Evolutionary conservation across 2,113 vertebrate species (phyloP).

Genomic region (Rafetus swinhoei): DNA sequence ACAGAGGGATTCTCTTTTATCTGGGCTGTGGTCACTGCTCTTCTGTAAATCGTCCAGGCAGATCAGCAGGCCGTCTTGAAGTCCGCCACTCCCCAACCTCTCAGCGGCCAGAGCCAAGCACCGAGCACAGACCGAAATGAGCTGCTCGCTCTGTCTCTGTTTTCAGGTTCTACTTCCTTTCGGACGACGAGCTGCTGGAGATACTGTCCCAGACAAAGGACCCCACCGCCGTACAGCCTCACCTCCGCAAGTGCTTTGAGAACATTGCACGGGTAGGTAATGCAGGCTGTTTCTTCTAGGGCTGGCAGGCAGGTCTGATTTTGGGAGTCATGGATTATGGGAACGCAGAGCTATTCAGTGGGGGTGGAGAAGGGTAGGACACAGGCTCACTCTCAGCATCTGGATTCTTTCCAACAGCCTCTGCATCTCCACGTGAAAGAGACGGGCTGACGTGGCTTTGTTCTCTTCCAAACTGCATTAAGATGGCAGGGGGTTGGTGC

Average conservation of each 20-base stretch:
- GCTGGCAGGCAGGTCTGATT: background rate
- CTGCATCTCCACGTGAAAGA: background rate
- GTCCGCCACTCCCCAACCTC: background rate
- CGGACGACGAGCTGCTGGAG: conserved; percentile 93
- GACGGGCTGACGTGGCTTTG: background rate
- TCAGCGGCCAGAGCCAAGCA: too few species aligned
- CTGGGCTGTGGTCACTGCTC: background rate
- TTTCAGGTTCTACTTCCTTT: conserved; percentile 94
- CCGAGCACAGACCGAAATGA: background rate
- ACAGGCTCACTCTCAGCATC: background rate
- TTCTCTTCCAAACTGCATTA: background rate
- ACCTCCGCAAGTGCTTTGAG: conserved; percentile 93
- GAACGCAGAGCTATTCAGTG: background rate
- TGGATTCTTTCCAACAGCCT: background rate
- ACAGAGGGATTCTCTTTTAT: background rate
- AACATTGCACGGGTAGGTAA: conserved; percentile 85
- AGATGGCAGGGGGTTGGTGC: background rate
- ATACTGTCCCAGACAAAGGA: conserved; percentile 94
- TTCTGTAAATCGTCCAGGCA: background rate
- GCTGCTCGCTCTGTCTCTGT: background rate
- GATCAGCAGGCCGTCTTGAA: background rate
- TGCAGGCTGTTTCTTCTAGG: background rate
- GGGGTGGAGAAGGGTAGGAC: background rate
- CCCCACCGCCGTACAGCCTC: conserved; percentile 91
- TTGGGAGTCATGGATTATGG: background rate